Conservation (phyloP, 2,888 invertebrate species). For the Napeogenes sylphis region DNA sequence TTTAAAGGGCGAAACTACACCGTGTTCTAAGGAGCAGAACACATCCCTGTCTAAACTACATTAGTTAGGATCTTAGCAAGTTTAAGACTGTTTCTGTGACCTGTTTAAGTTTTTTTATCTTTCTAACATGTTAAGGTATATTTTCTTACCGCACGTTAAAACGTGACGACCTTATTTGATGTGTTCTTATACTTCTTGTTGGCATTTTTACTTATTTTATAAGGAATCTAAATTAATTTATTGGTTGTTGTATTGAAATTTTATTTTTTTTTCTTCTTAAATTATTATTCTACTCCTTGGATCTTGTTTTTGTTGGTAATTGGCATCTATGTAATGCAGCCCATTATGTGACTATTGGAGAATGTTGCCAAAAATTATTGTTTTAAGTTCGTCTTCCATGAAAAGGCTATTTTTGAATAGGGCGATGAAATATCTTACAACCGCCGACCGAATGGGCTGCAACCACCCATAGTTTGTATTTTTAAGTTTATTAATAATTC, state of each 20-base stretch:
- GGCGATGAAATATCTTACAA: conserved; percentile 25
- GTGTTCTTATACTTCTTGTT: conserved; percentile 78
- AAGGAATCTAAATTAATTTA: conserved; percentile 78
- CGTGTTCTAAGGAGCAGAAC: conserved; percentile 76
- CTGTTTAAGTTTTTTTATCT: conserved; percentile 75
- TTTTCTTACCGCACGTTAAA: conserved; percentile 46
- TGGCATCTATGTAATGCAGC: conserved; percentile 69
- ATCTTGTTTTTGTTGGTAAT: conserved; percentile 60
- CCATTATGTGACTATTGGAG: conserved; percentile 50
- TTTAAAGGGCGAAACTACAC: conserved; percentile 61
- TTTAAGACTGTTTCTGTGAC: conserved; percentile 79
- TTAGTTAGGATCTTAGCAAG: conserved; percentile 77
- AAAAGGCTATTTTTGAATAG: conserved; percentile 30
- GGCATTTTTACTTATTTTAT: conserved; percentile 78
- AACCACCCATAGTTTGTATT: conserved; percentile 31
- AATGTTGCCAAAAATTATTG: conserved; percentile 59
- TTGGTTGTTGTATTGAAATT: conserved; percentile 75
- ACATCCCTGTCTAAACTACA: conserved; percentile 75
- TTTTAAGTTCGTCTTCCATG: conserved; percentile 59
- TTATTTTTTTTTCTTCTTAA: conserved; percentile 60
- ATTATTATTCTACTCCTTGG: conserved; percentile 67
- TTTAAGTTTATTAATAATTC: conserved; percentile 34
- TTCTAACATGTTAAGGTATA: conserved; percentile 66
- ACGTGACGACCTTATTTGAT: conserved; percentile 60
- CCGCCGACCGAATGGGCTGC: conserved; percentile 43